Percentiles rank a stretch among this genome's conserved stretches.
Conservation (phyloP, 2,113 vertebrate species). For the Xiphophorus couchianus region DNA sequence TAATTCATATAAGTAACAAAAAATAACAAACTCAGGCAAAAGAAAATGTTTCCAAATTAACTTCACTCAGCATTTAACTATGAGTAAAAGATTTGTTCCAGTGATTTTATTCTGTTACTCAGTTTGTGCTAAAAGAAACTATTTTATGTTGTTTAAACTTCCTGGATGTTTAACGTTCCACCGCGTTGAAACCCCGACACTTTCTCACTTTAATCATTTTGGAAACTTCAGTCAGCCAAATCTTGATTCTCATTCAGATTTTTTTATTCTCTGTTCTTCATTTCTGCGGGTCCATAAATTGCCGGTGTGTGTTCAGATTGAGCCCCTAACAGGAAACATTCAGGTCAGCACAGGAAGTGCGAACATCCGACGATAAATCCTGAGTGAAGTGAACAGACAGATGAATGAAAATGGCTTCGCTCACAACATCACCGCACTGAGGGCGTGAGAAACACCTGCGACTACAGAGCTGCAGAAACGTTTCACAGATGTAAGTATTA, state of each 20-base stretch:
- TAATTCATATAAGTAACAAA: too few species aligned
- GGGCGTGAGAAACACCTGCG: too few species aligned
- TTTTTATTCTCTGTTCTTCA: neutral
- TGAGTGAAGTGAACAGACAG: neutral
- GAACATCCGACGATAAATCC: neutral
- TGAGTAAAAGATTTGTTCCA: too few species aligned
- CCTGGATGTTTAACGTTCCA: neutral
- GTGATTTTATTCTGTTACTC: neutral
- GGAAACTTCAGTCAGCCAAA: neutral
- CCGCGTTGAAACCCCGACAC: neutral
- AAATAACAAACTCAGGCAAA: too few species aligned
- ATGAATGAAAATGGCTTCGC: neutral
- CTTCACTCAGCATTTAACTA: too few species aligned
- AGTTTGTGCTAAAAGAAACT: neutral
- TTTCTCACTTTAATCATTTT: too few species aligned
- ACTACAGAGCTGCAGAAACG: too few species aligned
- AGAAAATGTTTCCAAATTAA: too few species aligned
- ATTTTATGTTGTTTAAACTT: neutral
- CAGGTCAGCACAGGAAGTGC: neutral
- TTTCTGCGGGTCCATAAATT: neutral
- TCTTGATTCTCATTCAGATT: neutral
- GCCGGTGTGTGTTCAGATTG: neutral
- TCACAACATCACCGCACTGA: too few species aligned
- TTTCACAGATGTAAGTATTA: too few species aligned
- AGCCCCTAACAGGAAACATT: neutral